phyloP scores from a whole-genome alignment of 2,797 vertebrate species.

The Pseudomugil tenellus region DNA sequence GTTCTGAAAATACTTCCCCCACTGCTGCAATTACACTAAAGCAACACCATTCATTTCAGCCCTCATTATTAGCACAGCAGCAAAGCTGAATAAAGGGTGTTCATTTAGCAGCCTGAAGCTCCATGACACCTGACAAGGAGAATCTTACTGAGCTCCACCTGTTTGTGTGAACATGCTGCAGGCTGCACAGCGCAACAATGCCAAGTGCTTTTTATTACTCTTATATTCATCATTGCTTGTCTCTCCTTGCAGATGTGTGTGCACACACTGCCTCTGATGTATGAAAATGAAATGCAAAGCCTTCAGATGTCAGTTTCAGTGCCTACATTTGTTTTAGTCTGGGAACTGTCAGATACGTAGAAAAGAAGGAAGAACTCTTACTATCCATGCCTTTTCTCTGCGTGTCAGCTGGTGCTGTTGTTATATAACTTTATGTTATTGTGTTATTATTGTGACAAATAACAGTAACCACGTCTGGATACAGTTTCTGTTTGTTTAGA shows the following conservation, averaged over 20 bases:
- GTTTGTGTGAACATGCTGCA: constrained; percentile 40
- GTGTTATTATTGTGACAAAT: constrained; percentile 41
- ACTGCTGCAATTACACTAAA: constrained; percentile 63
- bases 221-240: constrained; percentile 13
- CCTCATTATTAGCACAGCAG: constrained; percentile 57
- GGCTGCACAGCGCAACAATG: constrained; percentile 10
- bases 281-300: constrained; percentile 32
- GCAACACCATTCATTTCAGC: constrained; percentile 60
- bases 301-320: constrained; percentile 4
- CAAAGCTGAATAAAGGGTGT: constrained; percentile 43
- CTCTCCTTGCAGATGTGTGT: constrained; percentile 6
- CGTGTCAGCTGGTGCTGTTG: constrained; percentile 30
- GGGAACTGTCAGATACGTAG: constrained; percentile 23
- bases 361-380: constrained; percentile 35
- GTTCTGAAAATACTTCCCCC: constrained; percentile 57
- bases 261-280: background rate
- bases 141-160: constrained; percentile 58
- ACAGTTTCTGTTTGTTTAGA: constrained; percentile 60
- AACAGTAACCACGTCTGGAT: constrained; percentile 43
- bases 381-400: constrained; percentile 33
- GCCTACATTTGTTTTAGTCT: constrained; percentile 35
- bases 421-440: background rate
- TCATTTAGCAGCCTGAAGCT: constrained; percentile 51
- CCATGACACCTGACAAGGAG: constrained; percentile 37
- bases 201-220: constrained; percentile 17